Evolutionary conservation across 2,113 vertebrate species (phyloP).

Genomic region (Chinchilla lanigera): DNA sequence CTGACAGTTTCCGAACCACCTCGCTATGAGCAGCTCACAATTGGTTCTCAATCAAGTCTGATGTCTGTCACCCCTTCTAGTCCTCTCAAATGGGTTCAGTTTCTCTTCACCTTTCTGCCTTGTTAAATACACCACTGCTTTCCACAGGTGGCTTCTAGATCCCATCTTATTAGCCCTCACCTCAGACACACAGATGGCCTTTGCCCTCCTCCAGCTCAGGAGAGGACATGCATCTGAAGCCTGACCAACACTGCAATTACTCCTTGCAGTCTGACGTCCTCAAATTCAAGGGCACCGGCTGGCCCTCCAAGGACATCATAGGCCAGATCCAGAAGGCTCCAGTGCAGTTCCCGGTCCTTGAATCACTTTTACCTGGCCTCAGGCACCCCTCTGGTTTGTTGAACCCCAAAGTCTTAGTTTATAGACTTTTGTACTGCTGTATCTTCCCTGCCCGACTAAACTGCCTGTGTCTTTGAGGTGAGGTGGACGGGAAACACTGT

Average conservation of each 20-base stretch:
- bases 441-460: not conserved
- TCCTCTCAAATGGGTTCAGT: not conserved
- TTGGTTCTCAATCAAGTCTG: not conserved
- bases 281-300: not conserved
- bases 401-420: not conserved
- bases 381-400: not conserved
- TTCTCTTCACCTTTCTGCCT: not conserved
- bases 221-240: not conserved
- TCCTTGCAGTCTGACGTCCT: not conserved
- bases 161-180: not conserved
- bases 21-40: not conserved
- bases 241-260: not conserved
- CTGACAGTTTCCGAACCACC: not conserved
- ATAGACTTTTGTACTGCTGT: not conserved
- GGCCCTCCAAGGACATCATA: not conserved
- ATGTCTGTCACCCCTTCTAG: not conserved
- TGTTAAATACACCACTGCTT: not conserved
- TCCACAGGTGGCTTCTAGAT: not conserved
- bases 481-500: not conserved
- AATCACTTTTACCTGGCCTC: not conserved
- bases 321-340: not conserved
- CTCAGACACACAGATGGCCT: not conserved
- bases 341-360: not conserved
- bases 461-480: not conserved
- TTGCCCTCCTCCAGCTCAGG: not conserved